Base-by-base conservation (phyloP, 2,888 invertebrate genomes). In the Mythimna pallens region DNA sequence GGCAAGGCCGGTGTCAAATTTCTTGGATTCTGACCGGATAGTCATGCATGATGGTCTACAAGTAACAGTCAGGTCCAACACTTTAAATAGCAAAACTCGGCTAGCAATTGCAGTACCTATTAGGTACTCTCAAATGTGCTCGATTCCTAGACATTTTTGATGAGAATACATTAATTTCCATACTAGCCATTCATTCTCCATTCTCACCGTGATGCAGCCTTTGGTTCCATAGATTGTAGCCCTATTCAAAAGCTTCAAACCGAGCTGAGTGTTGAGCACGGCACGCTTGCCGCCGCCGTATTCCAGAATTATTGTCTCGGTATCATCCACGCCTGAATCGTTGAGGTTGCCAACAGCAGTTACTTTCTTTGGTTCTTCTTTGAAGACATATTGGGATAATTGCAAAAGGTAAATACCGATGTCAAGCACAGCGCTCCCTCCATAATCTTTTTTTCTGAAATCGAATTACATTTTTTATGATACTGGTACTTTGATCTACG, bases 351-450 rank as follows among this genome's bases (percentile, higher is more conserved):
- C 99, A 7, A 95, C 92, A 0, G 98, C 97, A 36, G 96, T 96
- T 52, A 99, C 97, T 79, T 97, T 97, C 43, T 93, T 92, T 0
- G 99, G 99, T 76, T 97, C 97, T 2, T 97, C 97, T 87, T 97
- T 96, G 91, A 97, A 98, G 6, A 98, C 96, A 88, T 97, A 97
- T 87, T 97, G 97, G 0, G 97, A 97, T 52, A 98, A 97, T 88
- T 99, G 98, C 20, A 98, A 94, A 0, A 96, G 92, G 89, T 99
- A 99, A n/a, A 98, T 95, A 0, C 98, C 99, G 61, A 98, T 91
- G 89, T 99, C 98, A 25, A 98, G 93, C 58, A 98, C 92, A 0
- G 97, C 97, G 59, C 98, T 98, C 8, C 99, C 99, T 0, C 99
- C 99, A 54, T 98, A 87, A 25, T 97, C 96, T 83, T 97, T 98